Evolutionary conservation across 2,888 invertebrate genomes (phyloP), one percentile per base, ranked within the genome.

Genomic region (Agrotis segetum): DNA sequence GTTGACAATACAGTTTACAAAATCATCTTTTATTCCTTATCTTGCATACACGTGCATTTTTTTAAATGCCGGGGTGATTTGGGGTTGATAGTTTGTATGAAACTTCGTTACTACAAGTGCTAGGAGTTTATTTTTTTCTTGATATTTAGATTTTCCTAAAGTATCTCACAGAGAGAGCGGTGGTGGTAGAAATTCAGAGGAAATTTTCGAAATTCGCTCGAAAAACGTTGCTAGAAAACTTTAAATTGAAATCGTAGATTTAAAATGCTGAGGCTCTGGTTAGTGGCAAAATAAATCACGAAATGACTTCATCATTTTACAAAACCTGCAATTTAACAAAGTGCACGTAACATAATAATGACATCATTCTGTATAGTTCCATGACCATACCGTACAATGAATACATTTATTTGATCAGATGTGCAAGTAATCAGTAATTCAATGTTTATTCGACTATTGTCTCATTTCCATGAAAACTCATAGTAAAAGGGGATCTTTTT

Each of bases 401-500:
- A 79, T 74, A 68, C 63, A 77, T 67, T 69, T 86, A 81, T 87
- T 87, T 88, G 75, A 85, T 87, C 88, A 82, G 80, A 80, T 81
- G 81, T 68, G 71, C 60, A 68, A 77, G 82, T 85, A 83, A 81
- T 80, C 74, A 78, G 71, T 72, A 79, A 61, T 69, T 68, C 50
- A 70, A 73, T 79, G 77, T 81, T 77, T 74, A 75, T 70, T 59
- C 61, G 49, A 24, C 50, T 55, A 80, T 80, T 85, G 80, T 85
- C 69, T 53, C 59, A 47, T 71, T 85, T 85, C 84, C 74, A 67
- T 80, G 85, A 74, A 85, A 83, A 73, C 47, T 62, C 46, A 72
- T 47, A 50, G 58, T 61, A 56, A 68, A 52, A 21, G 55, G 53
- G 49, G 11, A 3, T 56, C 40, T 40, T 76, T 34, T 62, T 47